Evolutionary conservation across 2,888 invertebrate genomes (phyloP), one percentile per base, ranked within the genome.

Genomic region (Eristalis pertinax): DNA sequence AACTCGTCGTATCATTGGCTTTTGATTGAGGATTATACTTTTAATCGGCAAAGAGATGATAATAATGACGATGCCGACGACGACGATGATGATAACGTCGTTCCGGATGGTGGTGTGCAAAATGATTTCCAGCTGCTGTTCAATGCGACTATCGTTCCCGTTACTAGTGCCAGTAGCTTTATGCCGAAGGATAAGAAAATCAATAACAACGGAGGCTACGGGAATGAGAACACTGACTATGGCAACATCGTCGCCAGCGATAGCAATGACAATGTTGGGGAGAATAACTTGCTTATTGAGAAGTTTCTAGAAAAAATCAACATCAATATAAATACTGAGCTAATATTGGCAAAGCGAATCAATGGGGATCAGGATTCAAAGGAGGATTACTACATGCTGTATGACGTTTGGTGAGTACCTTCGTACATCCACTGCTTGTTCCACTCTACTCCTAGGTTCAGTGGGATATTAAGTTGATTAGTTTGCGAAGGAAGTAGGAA

Each of bases 1-100:
- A 93, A 91, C 90, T 91, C 91, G 89, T 91, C 92, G 90, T 92
- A 92, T 92, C 93, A 93, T 90, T 93, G 93, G 93, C 90, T 93
- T 90, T 90, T 93, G 92, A 91, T 93, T 90, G 92, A 92, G 91
- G 92, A 93, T 92, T 92, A 92, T 90, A 89, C 90, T 89, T 87
- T 90, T 90, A 90, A 90, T 90, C 90, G 90, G 83, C 88, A 89
- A 89, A 81, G 74, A 89, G 89, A 89, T 82, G 89, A 85, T 85
- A 88, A 83, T 89, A 88, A 81, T 89, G 89, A 89, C 89, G 89
- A 79, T 78, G 26, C 10, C 26, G 63, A 63, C 65, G 65, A 63
- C 65, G 65, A 60, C 26, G 74, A 72, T 70, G 77, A 64, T 11
- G 70, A 81, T 56, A 60, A 58, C 58, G 67, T 68, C 63, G 38